Conservation (phyloP, 2,113 vertebrate species). For the Eurystomus gularis region DNA sequence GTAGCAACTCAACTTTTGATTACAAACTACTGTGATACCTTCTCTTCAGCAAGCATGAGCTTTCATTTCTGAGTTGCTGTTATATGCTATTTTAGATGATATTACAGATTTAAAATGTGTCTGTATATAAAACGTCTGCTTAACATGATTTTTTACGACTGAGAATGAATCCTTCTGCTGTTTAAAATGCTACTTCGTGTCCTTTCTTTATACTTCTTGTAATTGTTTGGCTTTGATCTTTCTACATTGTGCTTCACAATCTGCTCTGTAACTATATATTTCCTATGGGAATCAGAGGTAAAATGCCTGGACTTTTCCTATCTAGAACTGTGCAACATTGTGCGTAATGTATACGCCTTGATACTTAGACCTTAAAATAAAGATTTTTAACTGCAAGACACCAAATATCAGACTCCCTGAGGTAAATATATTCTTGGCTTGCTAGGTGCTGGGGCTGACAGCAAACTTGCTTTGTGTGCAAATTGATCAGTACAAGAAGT, state of each 20-base stretch:
- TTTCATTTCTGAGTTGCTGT: neutral
- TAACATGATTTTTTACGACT: neutral
- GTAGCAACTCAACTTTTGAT: neutral
- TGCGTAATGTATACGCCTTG: neutral
- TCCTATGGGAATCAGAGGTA: constrained; percentile 14
- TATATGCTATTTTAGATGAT: neutral
- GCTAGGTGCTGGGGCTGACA: constrained; percentile 1
- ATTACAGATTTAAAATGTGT: neutral
- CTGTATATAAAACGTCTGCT: neutral
- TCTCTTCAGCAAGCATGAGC: neutral
- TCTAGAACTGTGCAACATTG: neutral
- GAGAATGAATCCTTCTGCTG: constrained; percentile 3
- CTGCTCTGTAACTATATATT: constrained; percentile 37
- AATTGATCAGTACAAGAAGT: constrained; percentile 16
- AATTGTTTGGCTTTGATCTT: constrained; percentile 52
- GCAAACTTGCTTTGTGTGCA: neutral
- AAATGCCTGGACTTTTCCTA: constrained; percentile 6
- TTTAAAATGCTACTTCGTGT: neutral
- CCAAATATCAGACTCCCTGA: neutral
- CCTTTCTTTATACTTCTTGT: neutral
- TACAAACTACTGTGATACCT: neutral
- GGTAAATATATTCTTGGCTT: constrained; percentile 17
- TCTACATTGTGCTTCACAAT: neutral
- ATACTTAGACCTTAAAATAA: neutral
- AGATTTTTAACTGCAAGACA: neutral